These are phyloP conservation scores for Maniola jurtina DNA, from an alignment of 1,140 invertebrate genomes.

Conservation along the genomic window DNA sequence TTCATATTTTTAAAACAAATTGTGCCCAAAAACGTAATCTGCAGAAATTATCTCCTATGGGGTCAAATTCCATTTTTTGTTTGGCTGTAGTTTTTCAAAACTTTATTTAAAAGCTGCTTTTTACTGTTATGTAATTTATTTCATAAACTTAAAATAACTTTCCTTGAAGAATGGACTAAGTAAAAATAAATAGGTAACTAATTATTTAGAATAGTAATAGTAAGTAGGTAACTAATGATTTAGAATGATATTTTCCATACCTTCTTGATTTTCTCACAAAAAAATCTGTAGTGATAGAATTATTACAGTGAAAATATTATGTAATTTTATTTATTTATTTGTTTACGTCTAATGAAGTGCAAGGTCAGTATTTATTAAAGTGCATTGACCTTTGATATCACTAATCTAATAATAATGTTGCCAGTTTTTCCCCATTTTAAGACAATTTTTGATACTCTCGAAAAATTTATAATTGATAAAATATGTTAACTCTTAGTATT, in stretches of 20 bases:
- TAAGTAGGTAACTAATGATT: too few relatives aligned
- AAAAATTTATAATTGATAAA: not conserved
- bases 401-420: not conserved
- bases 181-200: too few relatives aligned
- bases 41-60: constrained; percentile 29
- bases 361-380: constrained; percentile 3
- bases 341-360: not conserved
- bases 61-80: constrained; percentile 62
- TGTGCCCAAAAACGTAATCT: too few relatives aligned
- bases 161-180: too few relatives aligned
- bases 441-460: not conserved
- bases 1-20: too few relatives aligned
- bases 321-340: not conserved
- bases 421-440: not conserved
- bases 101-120: too few relatives aligned
- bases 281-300: not conserved
- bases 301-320: not conserved
- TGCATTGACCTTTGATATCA: constrained; percentile 11
- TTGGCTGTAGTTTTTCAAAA: not conserved
- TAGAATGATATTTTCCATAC: too few relatives aligned
- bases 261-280: too few relatives aligned
- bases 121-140: too few relatives aligned
- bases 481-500: too few relatives aligned
- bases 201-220: too few relatives aligned
- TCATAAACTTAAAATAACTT: too few relatives aligned